Conservation (phyloP, 2,888 invertebrate species). For the Tethea ocularis region DNA sequence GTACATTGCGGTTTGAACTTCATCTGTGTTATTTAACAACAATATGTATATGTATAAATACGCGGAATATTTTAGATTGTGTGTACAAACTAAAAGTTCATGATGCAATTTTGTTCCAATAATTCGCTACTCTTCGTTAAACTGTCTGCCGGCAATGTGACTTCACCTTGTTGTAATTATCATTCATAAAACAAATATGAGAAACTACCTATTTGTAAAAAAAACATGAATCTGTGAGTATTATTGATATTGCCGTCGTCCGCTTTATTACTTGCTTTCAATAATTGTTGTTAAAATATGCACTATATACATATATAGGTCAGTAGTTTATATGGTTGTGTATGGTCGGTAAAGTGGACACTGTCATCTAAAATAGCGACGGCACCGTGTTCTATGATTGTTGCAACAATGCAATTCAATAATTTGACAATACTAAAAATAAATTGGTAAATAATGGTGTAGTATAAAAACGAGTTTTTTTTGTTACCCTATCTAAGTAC, state of each 20-base stretch:
- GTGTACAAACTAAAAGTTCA: too few relatives aligned
- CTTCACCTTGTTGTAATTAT: too few relatives aligned
- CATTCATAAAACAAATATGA: too few relatives aligned
- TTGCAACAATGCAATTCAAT: slow-evolving; percentile 44
- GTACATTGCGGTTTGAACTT: neutral
- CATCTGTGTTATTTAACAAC: too few relatives aligned
- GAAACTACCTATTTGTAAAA: neutral
- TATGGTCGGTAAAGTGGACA: slow-evolving; percentile 11
- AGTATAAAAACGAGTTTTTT: slow-evolving; percentile 55
- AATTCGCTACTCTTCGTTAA: too few relatives aligned
- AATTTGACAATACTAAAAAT: slow-evolving; percentile 77
- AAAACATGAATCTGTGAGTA: slow-evolving; percentile 12
- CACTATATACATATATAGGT: slow-evolving; percentile 7
- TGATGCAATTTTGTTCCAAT: too few relatives aligned
- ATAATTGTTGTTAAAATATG: slow-evolving; percentile 9
- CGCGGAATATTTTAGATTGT: too few relatives aligned
- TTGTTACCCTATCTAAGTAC: slow-evolving; percentile 12
- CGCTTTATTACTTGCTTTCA: slow-evolving; percentile 2
- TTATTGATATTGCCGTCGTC: slow-evolving; percentile 8
- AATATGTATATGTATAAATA: too few relatives aligned
- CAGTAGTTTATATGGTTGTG: neutral
- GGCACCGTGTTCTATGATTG: slow-evolving; percentile 24
- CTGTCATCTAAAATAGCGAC: slow-evolving; percentile 26
- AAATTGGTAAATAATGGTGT: slow-evolving; percentile 61
- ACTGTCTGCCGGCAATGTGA: too few relatives aligned